These are phyloP conservation scores for Scaptomyza pallida DNA, from an alignment of 1,140 invertebrate species.

Conservation along the genomic window DNA sequence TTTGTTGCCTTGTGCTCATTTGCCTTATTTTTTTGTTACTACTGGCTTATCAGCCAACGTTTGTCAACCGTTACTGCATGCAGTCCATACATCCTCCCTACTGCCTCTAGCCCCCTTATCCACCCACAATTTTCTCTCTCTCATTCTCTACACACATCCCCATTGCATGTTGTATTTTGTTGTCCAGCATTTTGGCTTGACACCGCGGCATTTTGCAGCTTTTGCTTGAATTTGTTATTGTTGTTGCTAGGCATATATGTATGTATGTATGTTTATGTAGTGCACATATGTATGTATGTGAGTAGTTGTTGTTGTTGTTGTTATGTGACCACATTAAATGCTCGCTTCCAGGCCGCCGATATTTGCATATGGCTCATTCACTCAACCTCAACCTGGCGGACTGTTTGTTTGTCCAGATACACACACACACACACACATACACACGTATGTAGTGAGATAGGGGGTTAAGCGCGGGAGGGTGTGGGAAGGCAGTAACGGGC, in stretches of 20 bases:
- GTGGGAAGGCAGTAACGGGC: slow-evolving; percentile 1
- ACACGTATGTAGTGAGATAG: not conserved
- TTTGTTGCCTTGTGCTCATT: slow-evolving; percentile 61
- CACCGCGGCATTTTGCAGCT: slow-evolving; percentile 65
- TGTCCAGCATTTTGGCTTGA: slow-evolving; percentile 56
- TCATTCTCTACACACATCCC: not conserved
- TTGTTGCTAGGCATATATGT: slow-evolving; percentile 11
- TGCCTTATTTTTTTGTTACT: slow-evolving; percentile 46
- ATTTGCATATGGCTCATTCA: slow-evolving; percentile 82
- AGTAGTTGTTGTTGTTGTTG: slow-evolving; percentile 34
- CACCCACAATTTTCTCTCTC: not conserved
- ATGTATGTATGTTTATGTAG: not conserved
- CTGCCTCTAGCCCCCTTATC: not conserved
- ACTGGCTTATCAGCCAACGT: slow-evolving; percentile 62
- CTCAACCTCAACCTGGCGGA: slow-evolving; percentile 63
- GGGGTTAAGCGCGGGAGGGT: not conserved
- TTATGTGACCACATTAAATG: slow-evolving; percentile 53
- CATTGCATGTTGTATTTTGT: not conserved
- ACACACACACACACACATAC: slow-evolving; percentile 35
- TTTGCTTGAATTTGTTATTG: slow-evolving; percentile 37
- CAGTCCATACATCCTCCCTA: not conserved
- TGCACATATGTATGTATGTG: slow-evolving; percentile 28
- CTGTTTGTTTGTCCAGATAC: slow-evolving; percentile 80
- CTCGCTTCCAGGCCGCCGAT: slow-evolving; percentile 67
- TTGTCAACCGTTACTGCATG: slow-evolving; percentile 15